These are phyloP conservation scores for Cheilosia grossa DNA, from an alignment of 2,888 invertebrate genomes.

Conservation along the genomic window DNA sequence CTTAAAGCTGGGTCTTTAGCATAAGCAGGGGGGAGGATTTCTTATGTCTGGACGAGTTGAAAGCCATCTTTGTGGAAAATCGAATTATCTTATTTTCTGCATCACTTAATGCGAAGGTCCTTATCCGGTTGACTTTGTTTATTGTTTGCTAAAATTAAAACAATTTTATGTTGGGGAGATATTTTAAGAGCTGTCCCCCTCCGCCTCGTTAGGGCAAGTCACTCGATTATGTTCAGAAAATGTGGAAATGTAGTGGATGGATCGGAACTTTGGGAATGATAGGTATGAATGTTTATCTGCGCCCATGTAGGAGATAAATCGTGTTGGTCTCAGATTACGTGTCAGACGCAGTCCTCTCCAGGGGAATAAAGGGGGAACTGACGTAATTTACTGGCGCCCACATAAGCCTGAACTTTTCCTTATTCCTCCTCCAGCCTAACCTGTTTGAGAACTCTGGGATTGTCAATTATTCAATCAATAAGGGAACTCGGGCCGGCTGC, in stretches of 20 bases:
- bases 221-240: neutral
- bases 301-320: conserved; percentile 1
- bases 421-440: no score
- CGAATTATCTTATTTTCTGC: conserved; percentile 66
- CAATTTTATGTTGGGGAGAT: neutral
- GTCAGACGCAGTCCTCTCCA: neutral
- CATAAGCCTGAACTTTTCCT: no score
- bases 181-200: neutral
- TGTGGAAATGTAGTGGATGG: neutral
- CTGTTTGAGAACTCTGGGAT: no score
- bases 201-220: conserved; percentile 1
- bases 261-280: neutral
- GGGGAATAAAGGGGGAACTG: neutral
- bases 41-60: conserved; percentile 11
- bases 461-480: no score
- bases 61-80: conserved; percentile 53
- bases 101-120: conserved; percentile 34
- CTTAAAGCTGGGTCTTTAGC: conserved; percentile 5
- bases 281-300: neutral
- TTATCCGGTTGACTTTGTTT: conserved; percentile 51
- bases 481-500: no score
- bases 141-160: conserved; percentile 31
- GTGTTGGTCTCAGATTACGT: neutral
- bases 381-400: no score
- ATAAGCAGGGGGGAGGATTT: neutral